These are phyloP conservation scores for Acrocephalus kingi DNA, from an alignment of 2,113 vertebrate genomes.

Conservation along the genomic window DNA sequence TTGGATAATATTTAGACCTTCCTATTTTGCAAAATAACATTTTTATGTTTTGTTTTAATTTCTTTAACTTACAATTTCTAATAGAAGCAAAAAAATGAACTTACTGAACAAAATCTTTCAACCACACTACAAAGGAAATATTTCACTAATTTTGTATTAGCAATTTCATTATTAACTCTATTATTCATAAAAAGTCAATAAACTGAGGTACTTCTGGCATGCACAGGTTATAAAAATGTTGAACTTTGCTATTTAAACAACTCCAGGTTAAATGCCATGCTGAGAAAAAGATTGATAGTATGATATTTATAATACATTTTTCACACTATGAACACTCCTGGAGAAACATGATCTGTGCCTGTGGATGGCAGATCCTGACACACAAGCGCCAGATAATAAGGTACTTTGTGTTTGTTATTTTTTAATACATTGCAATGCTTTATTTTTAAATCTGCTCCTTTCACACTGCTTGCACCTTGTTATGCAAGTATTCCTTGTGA, in stretches of 20 bases:
- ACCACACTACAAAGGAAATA: background rate
- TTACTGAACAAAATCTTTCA: background rate
- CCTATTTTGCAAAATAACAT: background rate
- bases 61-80: background rate
- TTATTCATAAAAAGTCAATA: background rate
- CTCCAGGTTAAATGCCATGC: background rate
- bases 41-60: background rate
- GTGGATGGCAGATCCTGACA: background rate
- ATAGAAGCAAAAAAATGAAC: background rate
- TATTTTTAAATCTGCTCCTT: background rate
- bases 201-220: background rate
- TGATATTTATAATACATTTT: background rate
- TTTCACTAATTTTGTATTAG: background rate
- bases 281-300: background rate
- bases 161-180: background rate
- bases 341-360: background rate
- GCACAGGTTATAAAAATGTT: conserved; percentile 18
- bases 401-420: background rate
- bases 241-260: conserved; percentile 43
- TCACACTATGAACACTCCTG: background rate
- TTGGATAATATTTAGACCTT: background rate
- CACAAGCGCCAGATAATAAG: background rate
- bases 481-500: background rate
- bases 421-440: background rate
- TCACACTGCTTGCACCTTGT: background rate